Evolutionary conservation across 2,797 vertebrate species (phyloP), one percentile per base, ranked within the genome.

Genomic region (Chromis chromis): DNA sequence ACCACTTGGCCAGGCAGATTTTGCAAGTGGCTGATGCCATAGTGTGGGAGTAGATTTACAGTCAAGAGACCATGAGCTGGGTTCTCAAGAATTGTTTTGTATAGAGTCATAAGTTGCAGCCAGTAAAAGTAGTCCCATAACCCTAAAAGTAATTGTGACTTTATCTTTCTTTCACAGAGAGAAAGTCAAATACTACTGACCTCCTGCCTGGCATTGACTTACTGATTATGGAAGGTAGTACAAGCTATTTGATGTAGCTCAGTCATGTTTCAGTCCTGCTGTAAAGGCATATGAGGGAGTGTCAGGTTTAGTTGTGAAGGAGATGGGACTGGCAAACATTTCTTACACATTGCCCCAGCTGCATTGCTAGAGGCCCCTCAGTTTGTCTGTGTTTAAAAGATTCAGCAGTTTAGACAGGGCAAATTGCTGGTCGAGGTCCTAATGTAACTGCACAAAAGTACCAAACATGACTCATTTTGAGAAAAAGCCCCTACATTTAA

Each of bases 181-280:
- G 94, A 94, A 96, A 96, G 93, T 95, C 96, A 88, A 95, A 95
- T 94, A 94, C 94, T 91, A 93, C 96, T 93, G 96, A 97, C 93
- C 95, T 97, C 91, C 96, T 98, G 94, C 96, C 97, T 94, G 97
- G 93, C 94, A 95, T 97, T 97, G 95, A 97, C 94, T 96, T 97
- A 96, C 96, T 96, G 95, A 90, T 96, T 91, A 95, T 98, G 95
- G 95, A 96, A 97, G 97, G 96, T 98, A 97, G 95, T 97, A 97
- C 88, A 90, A 88, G 84, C 54, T 64, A 52, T 85, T 33, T 89
- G 70, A 85, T 88, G 61, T 82, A 87, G 76, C 25, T 61, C 13
- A 65, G 75, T 48, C 12, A 3, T 12, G 10, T 36, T 76, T 52
- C 33, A 63, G 57, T 61, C 9, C 16, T 11, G 12, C 33, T 36